Conservation (phyloP, 2,797 vertebrate genomes). For the Halcyon smyrnensis region DNA sequence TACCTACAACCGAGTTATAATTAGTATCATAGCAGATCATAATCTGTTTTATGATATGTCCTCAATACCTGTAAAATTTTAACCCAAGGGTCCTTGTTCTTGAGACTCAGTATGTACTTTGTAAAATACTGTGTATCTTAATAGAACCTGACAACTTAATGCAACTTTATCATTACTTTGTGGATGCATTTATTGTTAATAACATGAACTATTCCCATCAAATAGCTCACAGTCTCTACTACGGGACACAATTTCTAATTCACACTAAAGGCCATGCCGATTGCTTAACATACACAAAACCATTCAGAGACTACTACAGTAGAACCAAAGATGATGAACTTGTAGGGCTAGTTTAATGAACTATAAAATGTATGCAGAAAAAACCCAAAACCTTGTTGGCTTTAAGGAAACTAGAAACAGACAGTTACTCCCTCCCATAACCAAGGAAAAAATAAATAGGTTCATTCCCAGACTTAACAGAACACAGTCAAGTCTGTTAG, state of each 20-base stretch:
- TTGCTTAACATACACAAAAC: background rate
- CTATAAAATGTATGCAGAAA: background rate
- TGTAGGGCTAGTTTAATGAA: background rate
- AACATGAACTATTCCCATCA: background rate
- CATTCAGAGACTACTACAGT: background rate
- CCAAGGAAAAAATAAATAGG: background rate
- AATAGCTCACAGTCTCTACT: background rate
- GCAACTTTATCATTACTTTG: background rate
- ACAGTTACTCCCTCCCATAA: background rate
- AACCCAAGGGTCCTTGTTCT: background rate
- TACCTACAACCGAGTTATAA: background rate
- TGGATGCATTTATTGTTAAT: background rate
- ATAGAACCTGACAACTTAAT: background rate
- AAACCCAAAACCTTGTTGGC: fast-evolving
- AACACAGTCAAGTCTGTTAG: background rate
- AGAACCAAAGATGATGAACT: background rate
- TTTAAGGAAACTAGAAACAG: background rate
- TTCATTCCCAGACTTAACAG: background rate
- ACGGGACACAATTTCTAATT: background rate
- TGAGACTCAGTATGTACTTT: background rate
- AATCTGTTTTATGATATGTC: background rate
- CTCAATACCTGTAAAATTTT: background rate
- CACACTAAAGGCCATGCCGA: background rate
- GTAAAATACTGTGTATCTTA: background rate
- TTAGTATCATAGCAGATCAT: background rate